Conservation (phyloP, 2,797 vertebrate species). For the Chelidonichthys spinosus region DNA sequence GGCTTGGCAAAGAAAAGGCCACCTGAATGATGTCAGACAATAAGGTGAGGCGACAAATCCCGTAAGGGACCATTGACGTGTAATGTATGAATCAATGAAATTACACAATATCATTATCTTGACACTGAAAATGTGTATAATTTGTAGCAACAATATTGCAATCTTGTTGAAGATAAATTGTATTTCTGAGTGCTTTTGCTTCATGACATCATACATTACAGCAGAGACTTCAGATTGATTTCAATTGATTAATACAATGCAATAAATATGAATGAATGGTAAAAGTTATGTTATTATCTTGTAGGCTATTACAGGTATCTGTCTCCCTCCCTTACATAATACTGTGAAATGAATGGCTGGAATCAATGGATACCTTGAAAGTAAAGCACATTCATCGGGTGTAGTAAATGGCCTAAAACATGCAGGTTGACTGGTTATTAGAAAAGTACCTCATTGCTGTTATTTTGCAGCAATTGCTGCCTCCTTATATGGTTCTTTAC, state of each 20-base stretch:
- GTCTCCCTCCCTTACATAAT: too few species aligned
- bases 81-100: neutral
- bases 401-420: neutral
- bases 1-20: constrained; percentile 98
- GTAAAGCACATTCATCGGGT: neutral
- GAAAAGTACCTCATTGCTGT: neutral
- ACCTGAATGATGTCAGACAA: constrained; percentile 79
- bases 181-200: neutral
- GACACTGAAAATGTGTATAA: neutral
- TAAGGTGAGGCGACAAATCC: neutral
- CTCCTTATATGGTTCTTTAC: neutral
- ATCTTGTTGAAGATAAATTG: neutral
- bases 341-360: neutral
- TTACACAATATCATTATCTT: neutral
- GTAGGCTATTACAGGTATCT: neutral
- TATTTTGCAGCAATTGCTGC: neutral
- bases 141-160: neutral
- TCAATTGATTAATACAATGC: neutral
- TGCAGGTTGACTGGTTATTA: neutral
- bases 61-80: neutral
- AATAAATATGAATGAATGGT: neutral
- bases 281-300: neutral
- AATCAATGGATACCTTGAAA: neutral
- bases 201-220: neutral
- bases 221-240: neutral